Base-by-base conservation (phyloP, 1,140 invertebrate genomes). In the Drosophila setifemur region DNA sequence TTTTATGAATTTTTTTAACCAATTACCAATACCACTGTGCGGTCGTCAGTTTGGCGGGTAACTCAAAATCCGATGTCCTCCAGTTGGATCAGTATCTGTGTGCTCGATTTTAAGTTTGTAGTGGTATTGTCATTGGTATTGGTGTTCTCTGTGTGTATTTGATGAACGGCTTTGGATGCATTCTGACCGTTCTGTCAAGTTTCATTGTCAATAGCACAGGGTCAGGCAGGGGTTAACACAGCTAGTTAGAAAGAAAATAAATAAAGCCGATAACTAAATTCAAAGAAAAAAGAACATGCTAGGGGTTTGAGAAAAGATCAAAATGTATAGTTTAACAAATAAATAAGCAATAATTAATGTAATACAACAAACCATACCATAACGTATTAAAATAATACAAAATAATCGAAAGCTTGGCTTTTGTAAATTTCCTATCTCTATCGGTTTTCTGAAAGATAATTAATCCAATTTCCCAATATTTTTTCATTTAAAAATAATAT, bases 131-230 rank as follows among this genome's bases (percentile, higher is more conserved):
- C 29, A 21, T 43, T 39, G 52, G 26, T 49, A 33, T 47, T 35
- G 28, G 28, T 12, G 12, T 14, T 29, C 6, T 25, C 8, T 33
- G 40, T 33, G 26, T 44, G 40, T 33, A 9, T 29, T 43, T 44
- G 40, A 45, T 26, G 33, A 37, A 25, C 8, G 19, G 40, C n/a
- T 25, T 25, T 2, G 11, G 21, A 37, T 39, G 45, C 44, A 42
- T 58, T 74, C 58, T 47, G 21, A 44, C 35, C 70, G 69, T 66
- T 58, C 37, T 74, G 71, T 58, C 52, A 53, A 52, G 61, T 69
- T 61, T 69, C 72, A 74, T 48, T 74, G 72, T 61, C 71, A 61
- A 43, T 28, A 48, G 57, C 21, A 31, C 39, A 48, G 52, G 45
- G 72, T 37, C 44, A 39, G 8, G 29, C 9, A 9, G 7, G 64